These are phyloP conservation scores for Odobenus rosmarus DNA, from an alignment of 2,113 vertebrate species.

Conservation along the genomic window DNA sequence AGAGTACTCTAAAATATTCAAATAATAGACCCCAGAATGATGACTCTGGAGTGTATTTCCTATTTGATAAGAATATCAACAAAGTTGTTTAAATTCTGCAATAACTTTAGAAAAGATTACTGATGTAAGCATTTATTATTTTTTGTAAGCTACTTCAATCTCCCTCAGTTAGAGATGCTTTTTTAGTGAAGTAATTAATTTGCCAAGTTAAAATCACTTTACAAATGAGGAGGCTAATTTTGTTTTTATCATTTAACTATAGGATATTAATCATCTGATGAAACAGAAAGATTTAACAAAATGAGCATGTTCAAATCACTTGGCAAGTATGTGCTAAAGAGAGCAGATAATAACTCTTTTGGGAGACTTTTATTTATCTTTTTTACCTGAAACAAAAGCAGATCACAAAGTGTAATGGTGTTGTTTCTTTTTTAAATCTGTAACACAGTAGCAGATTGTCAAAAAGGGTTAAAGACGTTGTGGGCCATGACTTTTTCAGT, in stretches of 20 bases:
- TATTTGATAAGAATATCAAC: constrained; percentile 18
- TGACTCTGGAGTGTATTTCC: background rate
- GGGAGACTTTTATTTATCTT: background rate
- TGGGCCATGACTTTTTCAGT: constrained; percentile 66
- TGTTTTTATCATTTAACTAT: constrained; percentile 57
- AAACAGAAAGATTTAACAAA: constrained; percentile 53
- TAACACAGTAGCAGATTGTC: constrained; percentile 81
- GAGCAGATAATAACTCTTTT: constrained; percentile 15
- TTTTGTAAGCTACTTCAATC: constrained; percentile 32
- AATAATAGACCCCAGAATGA: background rate
- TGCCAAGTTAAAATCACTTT: constrained; percentile 43
- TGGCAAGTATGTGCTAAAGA: constrained; percentile 26
- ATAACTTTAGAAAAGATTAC: constrained; percentile 14
- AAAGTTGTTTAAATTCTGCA: background rate
- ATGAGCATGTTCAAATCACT: background rate
- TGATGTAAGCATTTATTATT: background rate
- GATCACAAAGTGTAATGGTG: constrained; percentile 1
- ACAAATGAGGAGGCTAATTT: constrained; percentile 32
- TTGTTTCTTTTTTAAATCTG: constrained; percentile 51
- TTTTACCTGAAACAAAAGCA: constrained; percentile 8
- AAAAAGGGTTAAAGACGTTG: constrained; percentile 85
- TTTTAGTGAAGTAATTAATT: background rate
- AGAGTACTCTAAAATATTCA: background rate
- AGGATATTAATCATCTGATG: constrained; percentile 32
- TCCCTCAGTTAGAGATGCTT: background rate